Percentiles rank a stretch among this genome's conserved stretches.
phyloP scores from a whole-genome alignment of 2,888 invertebrate genomes.

The Heliothis peltigera region DNA sequence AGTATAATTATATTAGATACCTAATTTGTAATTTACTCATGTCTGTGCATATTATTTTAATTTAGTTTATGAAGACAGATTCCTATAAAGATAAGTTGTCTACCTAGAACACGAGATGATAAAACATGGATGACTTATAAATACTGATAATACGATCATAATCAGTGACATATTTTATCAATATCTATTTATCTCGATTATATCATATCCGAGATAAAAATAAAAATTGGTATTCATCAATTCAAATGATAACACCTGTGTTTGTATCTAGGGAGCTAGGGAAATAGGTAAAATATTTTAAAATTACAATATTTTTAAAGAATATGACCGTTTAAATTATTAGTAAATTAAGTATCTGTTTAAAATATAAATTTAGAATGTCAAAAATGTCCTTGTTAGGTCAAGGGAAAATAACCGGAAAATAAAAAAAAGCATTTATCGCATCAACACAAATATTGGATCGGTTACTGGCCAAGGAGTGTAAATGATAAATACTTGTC shows the following conservation, averaged over 20 bases:
- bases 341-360: background rate
- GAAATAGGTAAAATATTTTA: too few relatives aligned
- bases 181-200: background rate
- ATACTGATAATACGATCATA: background rate
- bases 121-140: background rate
- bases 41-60: background rate
- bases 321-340: too few relatives aligned
- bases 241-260: background rate
- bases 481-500: slow-evolving; percentile 80
- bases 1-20: too few relatives aligned
- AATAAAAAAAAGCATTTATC: slow-evolving; percentile 55
- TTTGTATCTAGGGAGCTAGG: too few relatives aligned
- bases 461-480: slow-evolving; percentile 70
- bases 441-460: slow-evolving; percentile 63
- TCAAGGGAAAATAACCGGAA: slow-evolving; percentile 61
- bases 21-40: background rate
- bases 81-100: background rate
- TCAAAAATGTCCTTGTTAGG: slow-evolving; percentile 45
- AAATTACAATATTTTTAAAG: too few relatives aligned
- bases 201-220: background rate
- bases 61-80: background rate
- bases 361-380: background rate
- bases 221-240: slow-evolving; percentile 8
- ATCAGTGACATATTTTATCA: slow-evolving; percentile 8
- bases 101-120: background rate